Base-by-base conservation (phyloP, 2,113 vertebrate genomes). In the Gymnarchus niloticus region DNA sequence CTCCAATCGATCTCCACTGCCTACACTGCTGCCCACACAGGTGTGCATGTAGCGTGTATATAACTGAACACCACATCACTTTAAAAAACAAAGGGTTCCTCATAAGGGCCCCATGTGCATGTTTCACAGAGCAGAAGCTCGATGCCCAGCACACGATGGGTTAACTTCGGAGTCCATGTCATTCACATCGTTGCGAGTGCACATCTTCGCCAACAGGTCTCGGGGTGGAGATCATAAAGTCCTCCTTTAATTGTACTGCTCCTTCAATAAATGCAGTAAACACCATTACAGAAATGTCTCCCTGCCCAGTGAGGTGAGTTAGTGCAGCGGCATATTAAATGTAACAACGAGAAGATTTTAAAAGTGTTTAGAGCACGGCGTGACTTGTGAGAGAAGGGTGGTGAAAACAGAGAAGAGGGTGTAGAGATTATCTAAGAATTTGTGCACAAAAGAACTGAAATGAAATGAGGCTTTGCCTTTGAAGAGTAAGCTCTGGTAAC, bases 101-200 rank as follows among this genome's bases (percentile, higher is more conserved):
- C 90, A 91, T 93, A 91, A 92, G 87, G 88, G 87, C 90, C 85
- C 56, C 51, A 51, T 85, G 78, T 88, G 89, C 88, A 28, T 28
- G n/a, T 65, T 25, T 65, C n/a, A 2, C 12, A 14, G 10, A 33
- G 59, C 25, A 69, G 61, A 33, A 69, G 25, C 59, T 28, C 12
- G 25, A 28, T 3, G 25, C 28, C 28, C 61, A 54, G 33, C 28
- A 25, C 51, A 12, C 1, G 92, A 90, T 89, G 92, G 90, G 87
- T 93, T 92, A 90, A 91, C 92, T 87, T 91, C 90, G 90, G 87
- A 90, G 88, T 93, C 92, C 87, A 92, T 89, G 89, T 86, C 85
- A 85, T 90, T 91, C 88, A 88, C 91, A 85, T 88, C 89, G 90
- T 57, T 3, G 48, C 83, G 85, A 89, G 88, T 89, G 85, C 65